Conservation (phyloP, 2,113 vertebrate genomes). For the Cryptotis parvus region DNA sequence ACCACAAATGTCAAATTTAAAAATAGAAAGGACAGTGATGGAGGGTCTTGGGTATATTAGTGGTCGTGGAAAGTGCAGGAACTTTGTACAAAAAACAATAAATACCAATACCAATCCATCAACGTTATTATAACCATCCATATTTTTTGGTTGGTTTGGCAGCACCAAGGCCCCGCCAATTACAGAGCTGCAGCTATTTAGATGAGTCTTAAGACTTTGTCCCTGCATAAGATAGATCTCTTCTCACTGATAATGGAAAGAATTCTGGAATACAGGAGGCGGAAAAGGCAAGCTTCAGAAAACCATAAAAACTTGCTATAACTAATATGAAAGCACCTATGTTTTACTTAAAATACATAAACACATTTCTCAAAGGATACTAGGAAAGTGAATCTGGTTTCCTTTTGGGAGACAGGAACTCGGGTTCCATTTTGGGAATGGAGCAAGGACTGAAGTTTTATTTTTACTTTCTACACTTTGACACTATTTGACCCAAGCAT, state of each 20-base stretch:
- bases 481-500: not conserved
- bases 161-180: not conserved
- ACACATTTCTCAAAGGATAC: not conserved
- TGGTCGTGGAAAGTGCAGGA: no score
- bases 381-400: not conserved
- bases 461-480: not conserved
- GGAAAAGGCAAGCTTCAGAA: slow-evolving; percentile 11
- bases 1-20: no score
- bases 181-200: not conserved
- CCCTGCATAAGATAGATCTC: not conserved
- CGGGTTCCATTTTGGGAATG: no score
- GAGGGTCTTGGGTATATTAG: no score
- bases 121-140: no score
- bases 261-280: not conserved
- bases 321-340: not conserved
- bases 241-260: not conserved
- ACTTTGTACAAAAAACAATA: no score
- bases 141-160: not conserved
- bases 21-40: no score
- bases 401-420: not conserved
- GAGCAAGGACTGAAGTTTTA: not conserved
- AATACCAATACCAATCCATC: no score
- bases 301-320: not conserved
- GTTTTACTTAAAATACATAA: not conserved
- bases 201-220: not conserved